Evolutionary conservation across 1,140 invertebrate genomes (phyloP), one percentile per base, ranked within the genome.

Genomic region (Magallana angulata): DNA sequence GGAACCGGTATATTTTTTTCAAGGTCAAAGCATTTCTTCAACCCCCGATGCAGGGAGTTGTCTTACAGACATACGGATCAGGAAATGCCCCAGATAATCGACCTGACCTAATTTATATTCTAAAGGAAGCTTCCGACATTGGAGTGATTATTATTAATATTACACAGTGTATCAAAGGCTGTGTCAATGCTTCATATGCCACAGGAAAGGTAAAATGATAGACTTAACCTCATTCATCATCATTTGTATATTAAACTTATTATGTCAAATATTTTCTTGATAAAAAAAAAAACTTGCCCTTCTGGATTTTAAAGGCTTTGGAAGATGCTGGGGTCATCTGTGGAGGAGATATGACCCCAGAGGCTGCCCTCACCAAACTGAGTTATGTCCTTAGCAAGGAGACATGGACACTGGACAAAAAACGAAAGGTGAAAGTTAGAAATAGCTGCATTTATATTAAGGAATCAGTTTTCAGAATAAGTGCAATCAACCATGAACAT

Each of bases 331-430:
- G 98, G 8, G 97, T 99, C 6, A 96, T 98, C 82, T 96, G 97
- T 0, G 98, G 99, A 0, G 97, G 96, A 86, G 98, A 99, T 93
- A 99, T 99, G 98, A 99, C 98, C 0, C 97, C 97, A 0, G 98
- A 99, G 95, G 98, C 98, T 0, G 98, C 98, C 0, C 94, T 99
- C 0, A 97, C 98, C 1, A 99, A 99, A 95, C 95, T 99, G 5
- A 96, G 96, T 1, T 99, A 99, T 91, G 97, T 99, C 0, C 95
- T 99, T 5, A 97, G 97, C 0, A 98, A 98, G 93, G 95, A 96
- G 5, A 96, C 98, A 62, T 97, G 97, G 96, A 96, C 96, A 84
- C 94, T 96, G 7, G 95, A 97, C 59, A 96, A 96, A 48, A 99
- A 98, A 86, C 91, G 90, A 76, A 90, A 90, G 91, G 94, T 94